Base-by-base conservation (phyloP, 1,140 invertebrate genomes). In the Meloidogyne hapla region DNA sequence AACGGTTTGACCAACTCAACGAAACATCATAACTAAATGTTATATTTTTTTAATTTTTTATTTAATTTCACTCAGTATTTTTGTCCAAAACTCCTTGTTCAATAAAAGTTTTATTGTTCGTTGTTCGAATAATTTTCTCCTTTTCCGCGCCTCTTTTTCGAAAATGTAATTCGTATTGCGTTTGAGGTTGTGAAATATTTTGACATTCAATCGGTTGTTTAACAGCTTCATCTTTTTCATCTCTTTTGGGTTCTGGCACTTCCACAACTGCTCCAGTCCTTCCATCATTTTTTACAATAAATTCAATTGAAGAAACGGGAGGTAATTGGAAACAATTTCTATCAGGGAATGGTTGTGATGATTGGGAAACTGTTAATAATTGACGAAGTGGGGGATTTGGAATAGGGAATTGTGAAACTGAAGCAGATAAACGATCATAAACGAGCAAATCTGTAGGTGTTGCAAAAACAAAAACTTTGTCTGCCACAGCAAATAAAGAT, bases 61-160 rank as follows among this genome's bases (percentile, higher is more conserved):
- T 6, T 61, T 40, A 23, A n/a, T 61, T 80, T 56, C 69, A 83
- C 82, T 85, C 82, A 0, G 83, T 85, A 56, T 83, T 82, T 56
- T 86, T 87, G 68, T 86, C 85, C 9, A 86, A 71, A 69, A 87
- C 83, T 21, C 86, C 86, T 76, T 86, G 86, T 62, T 86, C 86
- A 56, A 86, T 77, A 56, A 87, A 84, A 71, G 81, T 87, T 28
- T 63, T 76, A 21, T 77, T 79, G 18, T 76, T 69, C 72, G 79
- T 76, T 56, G 76, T 80, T 68, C 74, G 62, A 15, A 86, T 74
- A 66, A 81, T 84, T 62, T 86, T 86, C 40, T 83, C 79, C 38
- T 70, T 70, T 28, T 87, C 85, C 8, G 75, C 78, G 21, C 80
- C 84, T 18, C 77, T 79, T 28, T 85, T 68, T 13, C 77, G 80